A percentile compares a stretch with the other conserved stretches of the same genome.
Evolutionary conservation across 2,888 invertebrate species (phyloP).

Genomic region (Penaeus monodon): DNA sequence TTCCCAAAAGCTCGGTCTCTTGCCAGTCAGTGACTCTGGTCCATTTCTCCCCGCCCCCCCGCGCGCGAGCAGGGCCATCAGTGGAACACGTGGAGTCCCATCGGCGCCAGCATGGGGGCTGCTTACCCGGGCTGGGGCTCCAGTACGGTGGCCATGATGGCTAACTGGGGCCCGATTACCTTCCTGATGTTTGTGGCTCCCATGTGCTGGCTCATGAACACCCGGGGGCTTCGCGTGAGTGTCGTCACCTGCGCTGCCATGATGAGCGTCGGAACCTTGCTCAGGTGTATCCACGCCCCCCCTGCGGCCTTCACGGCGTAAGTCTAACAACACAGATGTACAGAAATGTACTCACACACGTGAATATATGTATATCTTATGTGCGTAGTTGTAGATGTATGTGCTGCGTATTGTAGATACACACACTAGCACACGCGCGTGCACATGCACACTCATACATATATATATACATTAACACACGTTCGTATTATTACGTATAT

Average conservation of each 20-base stretch:
- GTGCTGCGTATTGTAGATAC: too few species aligned
- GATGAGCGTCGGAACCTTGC: not conserved
- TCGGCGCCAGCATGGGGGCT: constrained; percentile 30
- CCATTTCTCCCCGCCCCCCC: too few species aligned
- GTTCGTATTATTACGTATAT: too few species aligned
- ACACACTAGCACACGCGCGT: too few species aligned
- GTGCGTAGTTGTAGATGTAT: too few species aligned
- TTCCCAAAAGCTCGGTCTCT: too few species aligned
- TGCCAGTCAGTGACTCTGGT: too few species aligned
- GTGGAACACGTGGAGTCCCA: constrained; percentile 42
- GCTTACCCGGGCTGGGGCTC: constrained; percentile 33
- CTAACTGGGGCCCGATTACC: constrained; percentile 56
- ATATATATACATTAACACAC: too few species aligned
- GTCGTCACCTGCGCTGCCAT: constrained; percentile 4
- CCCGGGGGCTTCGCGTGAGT: constrained; percentile 2
- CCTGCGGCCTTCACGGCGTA: constrained; percentile 27
- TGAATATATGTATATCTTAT: too few species aligned
- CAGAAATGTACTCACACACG: too few species aligned
- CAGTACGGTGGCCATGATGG: constrained; percentile 46
- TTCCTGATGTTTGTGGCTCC: constrained; percentile 26
- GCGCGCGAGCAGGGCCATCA: constrained; percentile 3
- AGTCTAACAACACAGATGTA: not conserved
- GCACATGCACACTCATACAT: too few species aligned
- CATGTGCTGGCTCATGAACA: constrained; percentile 23
- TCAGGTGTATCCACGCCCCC: constrained; percentile 43